Base-by-base conservation (phyloP, 2,113 vertebrate species). In the Dasyurus viverrinus region DNA sequence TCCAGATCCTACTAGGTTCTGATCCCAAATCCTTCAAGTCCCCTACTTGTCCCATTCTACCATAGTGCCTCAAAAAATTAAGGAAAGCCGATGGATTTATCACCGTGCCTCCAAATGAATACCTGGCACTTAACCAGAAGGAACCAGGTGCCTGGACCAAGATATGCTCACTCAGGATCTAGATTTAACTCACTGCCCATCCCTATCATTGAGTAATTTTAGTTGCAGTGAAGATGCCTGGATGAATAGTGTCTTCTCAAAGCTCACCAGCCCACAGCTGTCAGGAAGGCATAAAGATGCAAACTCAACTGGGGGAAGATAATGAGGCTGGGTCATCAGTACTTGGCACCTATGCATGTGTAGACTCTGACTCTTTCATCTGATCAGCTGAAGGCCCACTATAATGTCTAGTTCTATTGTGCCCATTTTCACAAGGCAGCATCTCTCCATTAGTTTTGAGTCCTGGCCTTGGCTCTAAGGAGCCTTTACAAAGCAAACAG, bases 261-360 rank as follows among this genome's bases (percentile, higher is more conserved):
- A n/a, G 90, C 53, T 91, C 50, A 84, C 16, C 50, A 91, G 90
- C 52, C 52, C 90, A 84, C 90, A 91, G 90, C 25, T n/a, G 50
- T 91, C 30, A 53, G 90, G 52, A 91, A n/a, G 30, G 23, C 90
- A 91, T 53, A 91, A 91, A 91, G 90, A 53, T 91, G 90, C 12
- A 30, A n/a, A 53, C 52, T 91, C 19, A 53, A 53, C 90, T n/a
- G 52, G 53, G 19, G 19, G 23, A 91, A 91, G 36, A n/a, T 23
- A 53, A 91, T 36, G 90, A 91, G 52, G 30, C 90, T 53, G 8
- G 50, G 90, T 91, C 68, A 84, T 84, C 68, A 84, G 68, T 84
- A 84, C n/a, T 42, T 84, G 68, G 68, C 68, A 84, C 68, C 68
- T 84, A 42, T 84, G 68, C 68, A 84, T 84, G 68, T 84, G 68